A percentile compares a stretch with the other conserved stretches of the same genome.
phyloP scores from a whole-genome alignment of 2,113 vertebrate genomes.

The Hypomesus transpacificus region DNA sequence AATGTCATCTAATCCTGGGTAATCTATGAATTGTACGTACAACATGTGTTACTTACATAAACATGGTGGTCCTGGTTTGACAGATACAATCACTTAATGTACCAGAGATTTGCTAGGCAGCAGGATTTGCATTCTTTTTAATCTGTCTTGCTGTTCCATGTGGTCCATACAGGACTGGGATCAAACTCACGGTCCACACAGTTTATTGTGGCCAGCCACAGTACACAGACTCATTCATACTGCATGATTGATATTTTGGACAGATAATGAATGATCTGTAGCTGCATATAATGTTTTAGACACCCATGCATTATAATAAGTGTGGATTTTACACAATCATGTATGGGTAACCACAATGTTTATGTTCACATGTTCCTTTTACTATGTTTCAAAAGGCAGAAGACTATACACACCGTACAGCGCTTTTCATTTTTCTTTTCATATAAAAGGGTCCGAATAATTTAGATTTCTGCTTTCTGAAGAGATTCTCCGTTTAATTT shows the following conservation, averaged over 20 bases:
- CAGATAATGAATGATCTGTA: too few relatives aligned
- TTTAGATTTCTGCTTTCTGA: slow-evolving; percentile 78
- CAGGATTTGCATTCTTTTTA: too few relatives aligned
- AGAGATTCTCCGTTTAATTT: slow-evolving; percentile 81
- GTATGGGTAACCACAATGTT: slow-evolving; percentile 12
- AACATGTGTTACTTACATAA: slow-evolving; percentile 55
- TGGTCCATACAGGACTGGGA: too few relatives aligned
- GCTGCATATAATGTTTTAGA: too few relatives aligned
- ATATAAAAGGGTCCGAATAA: slow-evolving; percentile 74
- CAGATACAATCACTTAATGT: slow-evolving; percentile 60
- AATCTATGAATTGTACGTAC: too few relatives aligned
- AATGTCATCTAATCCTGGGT: too few relatives aligned
- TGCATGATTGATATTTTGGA: too few relatives aligned
- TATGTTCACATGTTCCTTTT: slow-evolving; percentile 7
- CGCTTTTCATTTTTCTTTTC: slow-evolving; percentile 51
- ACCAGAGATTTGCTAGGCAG: not conserved
- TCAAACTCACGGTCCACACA: too few relatives aligned
- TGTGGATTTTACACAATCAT: not conserved
- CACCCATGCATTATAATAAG: too few relatives aligned
- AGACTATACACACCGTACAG: slow-evolving; percentile 50
- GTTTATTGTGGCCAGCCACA: too few relatives aligned
- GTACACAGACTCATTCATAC: too few relatives aligned
- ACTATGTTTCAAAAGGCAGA: slow-evolving; percentile 54
- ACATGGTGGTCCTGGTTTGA: slow-evolving; percentile 52
- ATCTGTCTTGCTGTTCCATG: too few relatives aligned